Evolutionary conservation across 2,797 vertebrate species (phyloP).

Genomic region (Pelochelys cantorii): DNA sequence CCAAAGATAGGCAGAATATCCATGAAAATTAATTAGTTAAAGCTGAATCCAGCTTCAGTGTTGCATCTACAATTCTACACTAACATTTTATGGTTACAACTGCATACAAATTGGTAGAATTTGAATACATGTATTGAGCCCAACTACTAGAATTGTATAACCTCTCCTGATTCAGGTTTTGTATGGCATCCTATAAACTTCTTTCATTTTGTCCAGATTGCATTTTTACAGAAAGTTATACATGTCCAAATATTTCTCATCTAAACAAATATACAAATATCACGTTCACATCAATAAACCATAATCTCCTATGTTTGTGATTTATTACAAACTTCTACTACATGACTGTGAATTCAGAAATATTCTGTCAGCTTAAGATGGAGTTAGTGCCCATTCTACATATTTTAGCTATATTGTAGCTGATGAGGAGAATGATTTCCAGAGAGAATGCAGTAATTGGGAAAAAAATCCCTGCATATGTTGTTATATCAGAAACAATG

Average conservation of each 20-base stretch:
- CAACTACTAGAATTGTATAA: background rate
- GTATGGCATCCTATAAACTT: background rate
- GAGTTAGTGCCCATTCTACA: background rate
- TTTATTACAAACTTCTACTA: background rate
- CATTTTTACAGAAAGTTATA: background rate
- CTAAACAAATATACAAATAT: too few relatives aligned
- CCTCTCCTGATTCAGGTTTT: background rate
- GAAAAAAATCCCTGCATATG: background rate
- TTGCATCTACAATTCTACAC: background rate
- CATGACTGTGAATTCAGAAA: background rate
- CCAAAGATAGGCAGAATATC: background rate
- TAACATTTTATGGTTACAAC: background rate
- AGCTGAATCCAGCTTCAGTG: background rate
- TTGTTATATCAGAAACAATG: background rate
- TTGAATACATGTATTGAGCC: fast-evolving
- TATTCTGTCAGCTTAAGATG: background rate
- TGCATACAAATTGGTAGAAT: background rate
- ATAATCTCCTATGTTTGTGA: background rate
- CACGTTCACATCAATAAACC: background rate
- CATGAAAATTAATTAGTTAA: background rate
- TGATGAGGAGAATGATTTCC: background rate
- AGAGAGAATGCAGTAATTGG: background rate
- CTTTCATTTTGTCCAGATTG: background rate
- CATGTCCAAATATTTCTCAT: background rate
- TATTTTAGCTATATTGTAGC: background rate